Base-by-base conservation (phyloP, 1,140 invertebrate genomes). In the Helicorthomorpha holstii region DNA sequence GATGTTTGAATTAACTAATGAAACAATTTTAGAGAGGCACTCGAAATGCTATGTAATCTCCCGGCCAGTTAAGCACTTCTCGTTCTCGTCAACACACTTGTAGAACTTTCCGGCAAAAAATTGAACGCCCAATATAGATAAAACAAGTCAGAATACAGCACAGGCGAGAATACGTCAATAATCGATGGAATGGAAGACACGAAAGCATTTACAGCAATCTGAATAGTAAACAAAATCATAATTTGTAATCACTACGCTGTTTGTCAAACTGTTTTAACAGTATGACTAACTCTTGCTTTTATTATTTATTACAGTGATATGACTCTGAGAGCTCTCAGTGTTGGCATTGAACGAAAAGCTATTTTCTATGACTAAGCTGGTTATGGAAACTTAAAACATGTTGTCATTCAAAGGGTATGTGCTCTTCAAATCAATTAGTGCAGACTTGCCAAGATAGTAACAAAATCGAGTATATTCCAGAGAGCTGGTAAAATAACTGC, bases 401-500 rank as follows among this genome's bases (percentile, higher is more conserved):
- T 7, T 16, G 16, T 7, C 29, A 34, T 7, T 34, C 7, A 34
- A 34, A 34, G 16, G 44, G 19, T 48, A 48, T 63, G 56, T 52
- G 51, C n/a, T n/a, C n/a, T n/a, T n/a, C 57, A 48, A 55, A 42
- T 25, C 19, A 53, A 54, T 23, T 44, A 25, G 49, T 14, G 49
- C 27, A 59, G 69, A 82, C 86, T 87, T 77, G 95, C 91, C 73
- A 89, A 84, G 63, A 95, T 91, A 66, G 96, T 96, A 64, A 92
- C 81, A 73, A 94, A 95, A 74, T 97, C 92, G 61, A 97, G 72
- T 62, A 92, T 80, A 54, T 89, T 95, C 91, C 91, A 95, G 65
- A 92, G 88, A 70, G 84, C 90, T 23, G 87, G 88, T 67, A 95
- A 96, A 68, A 96, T 96, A 75, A 84, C 84, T 69, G 87, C 85